These are phyloP conservation scores for Papilio demoleus DNA, from an alignment of 2,888 invertebrate species.

Conservation along the genomic window DNA sequence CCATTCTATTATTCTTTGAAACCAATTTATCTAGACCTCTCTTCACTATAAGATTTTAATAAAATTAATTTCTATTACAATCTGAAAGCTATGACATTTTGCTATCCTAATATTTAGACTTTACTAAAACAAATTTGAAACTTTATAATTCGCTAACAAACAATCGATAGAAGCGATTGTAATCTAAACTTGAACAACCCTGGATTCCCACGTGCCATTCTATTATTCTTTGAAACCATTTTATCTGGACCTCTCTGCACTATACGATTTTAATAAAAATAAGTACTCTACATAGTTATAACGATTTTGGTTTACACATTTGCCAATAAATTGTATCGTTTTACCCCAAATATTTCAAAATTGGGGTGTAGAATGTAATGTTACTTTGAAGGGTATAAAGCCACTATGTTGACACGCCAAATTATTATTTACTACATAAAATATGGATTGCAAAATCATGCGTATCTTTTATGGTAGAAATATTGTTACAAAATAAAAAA, in stretches of 20 bases:
- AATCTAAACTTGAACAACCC: conserved; percentile 13
- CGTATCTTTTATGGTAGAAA: background rate
- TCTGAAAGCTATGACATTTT: too few relatives aligned
- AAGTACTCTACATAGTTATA: conserved; percentile 46
- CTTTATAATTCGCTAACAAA: background rate
- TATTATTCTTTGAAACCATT: conserved; percentile 31
- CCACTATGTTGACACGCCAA: conserved; percentile 57
- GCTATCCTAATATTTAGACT: too few relatives aligned
- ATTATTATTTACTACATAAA: conserved; percentile 32
- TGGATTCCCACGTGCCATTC: conserved; percentile 27
- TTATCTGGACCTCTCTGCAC: conserved; percentile 3
- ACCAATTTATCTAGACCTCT: conserved; percentile 1
- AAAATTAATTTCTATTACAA: background rate
- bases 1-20: conserved; percentile 34
- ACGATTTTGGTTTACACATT: conserved; percentile 49
- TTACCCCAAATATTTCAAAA: conserved; percentile 63
- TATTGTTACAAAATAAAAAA: background rate
- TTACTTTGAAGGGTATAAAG: conserved; percentile 62
- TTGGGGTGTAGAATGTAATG: conserved; percentile 65
- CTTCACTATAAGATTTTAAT: background rate
- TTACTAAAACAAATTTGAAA: background rate
- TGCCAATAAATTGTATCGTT: conserved; percentile 58
- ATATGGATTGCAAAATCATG: background rate
- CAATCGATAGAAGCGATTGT: conserved; percentile 6
- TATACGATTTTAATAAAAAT: conserved; percentile 9